Evolutionary conservation across 2,797 vertebrate species (phyloP).

Genomic region (Poecile montanus): DNA sequence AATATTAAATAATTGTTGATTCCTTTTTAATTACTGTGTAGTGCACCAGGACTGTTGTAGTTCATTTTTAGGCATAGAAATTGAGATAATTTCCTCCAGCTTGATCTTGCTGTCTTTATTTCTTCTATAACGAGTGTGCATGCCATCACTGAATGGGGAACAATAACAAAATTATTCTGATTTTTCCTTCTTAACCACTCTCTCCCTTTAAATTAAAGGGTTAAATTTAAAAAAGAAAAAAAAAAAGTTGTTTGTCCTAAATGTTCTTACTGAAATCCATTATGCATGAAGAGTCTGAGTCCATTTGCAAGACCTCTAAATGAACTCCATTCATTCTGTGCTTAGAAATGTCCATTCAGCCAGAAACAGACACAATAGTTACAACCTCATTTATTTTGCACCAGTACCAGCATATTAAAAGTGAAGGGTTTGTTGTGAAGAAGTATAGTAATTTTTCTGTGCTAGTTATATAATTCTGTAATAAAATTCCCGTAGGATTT

Average conservation of each 20-base stretch:
- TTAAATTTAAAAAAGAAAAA: neutral
- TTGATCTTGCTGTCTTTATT: neutral
- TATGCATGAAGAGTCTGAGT: conserved; percentile 80
- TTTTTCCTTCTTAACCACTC: neutral
- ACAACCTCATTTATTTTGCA: conserved; percentile 76
- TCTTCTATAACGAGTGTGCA: neutral
- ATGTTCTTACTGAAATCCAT: conserved; percentile 73
- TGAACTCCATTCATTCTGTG: conserved; percentile 89
- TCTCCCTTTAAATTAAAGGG: neutral
- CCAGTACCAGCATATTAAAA: conserved; percentile 61
- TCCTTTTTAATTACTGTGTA: neutral
- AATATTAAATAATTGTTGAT: neutral
- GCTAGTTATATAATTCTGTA: conserved; percentile 64
- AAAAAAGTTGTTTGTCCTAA: conserved; percentile 64
- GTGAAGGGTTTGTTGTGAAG: conserved; percentile 53
- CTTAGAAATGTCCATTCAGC: conserved; percentile 84
- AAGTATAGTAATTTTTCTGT: conserved; percentile 47
- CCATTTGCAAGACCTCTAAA: conserved; percentile 82
- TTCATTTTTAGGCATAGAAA: neutral
- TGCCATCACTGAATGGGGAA: neutral
- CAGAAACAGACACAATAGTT: conserved; percentile 75
- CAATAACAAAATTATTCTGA: neutral
- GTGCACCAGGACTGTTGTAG: neutral
- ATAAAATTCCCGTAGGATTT: conserved; percentile 23
- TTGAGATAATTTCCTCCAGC: neutral